Conservation (phyloP, 23 tunicate species). For the Corella eumyota region DNA sequence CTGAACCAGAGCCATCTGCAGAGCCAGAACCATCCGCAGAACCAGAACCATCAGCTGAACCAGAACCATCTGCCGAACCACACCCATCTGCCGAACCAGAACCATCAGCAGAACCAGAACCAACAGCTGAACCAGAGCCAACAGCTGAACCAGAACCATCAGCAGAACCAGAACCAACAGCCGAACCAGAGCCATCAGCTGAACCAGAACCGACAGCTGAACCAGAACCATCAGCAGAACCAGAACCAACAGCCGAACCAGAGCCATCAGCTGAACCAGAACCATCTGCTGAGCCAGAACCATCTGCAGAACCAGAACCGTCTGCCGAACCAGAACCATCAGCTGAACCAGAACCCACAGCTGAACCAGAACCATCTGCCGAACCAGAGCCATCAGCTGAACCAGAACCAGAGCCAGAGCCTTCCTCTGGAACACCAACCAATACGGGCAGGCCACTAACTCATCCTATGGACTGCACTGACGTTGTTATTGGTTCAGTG, state of each 20-base stretch:
- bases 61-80: slow-evolving; percentile 15
- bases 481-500: slow-evolving; percentile 48
- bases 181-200: slow-evolving; percentile 33
- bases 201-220: slow-evolving; percentile 38
- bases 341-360: slow-evolving; percentile 10
- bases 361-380: slow-evolving; percentile 8
- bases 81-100: neutral
- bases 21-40: slow-evolving; percentile 13
- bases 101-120: slow-evolving; percentile 24
- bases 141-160: slow-evolving; percentile 10
- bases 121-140: slow-evolving; percentile 28
- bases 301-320: slow-evolving; percentile 36
- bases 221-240: slow-evolving; percentile 19
- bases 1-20: slow-evolving; percentile 29
- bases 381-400: slow-evolving; percentile 13
- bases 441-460: slow-evolving; percentile 13
- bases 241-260: slow-evolving; percentile 10
- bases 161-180: slow-evolving; percentile 18
- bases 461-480: slow-evolving; percentile 49
- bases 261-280: slow-evolving; percentile 30
- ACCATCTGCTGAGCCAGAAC: slow-evolving; percentile 21
- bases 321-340: slow-evolving; percentile 16
- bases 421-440: slow-evolving; percentile 24
- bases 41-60: slow-evolving; percentile 11
- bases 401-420: slow-evolving; percentile 13